These are phyloP conservation scores for Lamproptera curius DNA, from an alignment of 2,888 invertebrate species.

Conservation along the genomic window DNA sequence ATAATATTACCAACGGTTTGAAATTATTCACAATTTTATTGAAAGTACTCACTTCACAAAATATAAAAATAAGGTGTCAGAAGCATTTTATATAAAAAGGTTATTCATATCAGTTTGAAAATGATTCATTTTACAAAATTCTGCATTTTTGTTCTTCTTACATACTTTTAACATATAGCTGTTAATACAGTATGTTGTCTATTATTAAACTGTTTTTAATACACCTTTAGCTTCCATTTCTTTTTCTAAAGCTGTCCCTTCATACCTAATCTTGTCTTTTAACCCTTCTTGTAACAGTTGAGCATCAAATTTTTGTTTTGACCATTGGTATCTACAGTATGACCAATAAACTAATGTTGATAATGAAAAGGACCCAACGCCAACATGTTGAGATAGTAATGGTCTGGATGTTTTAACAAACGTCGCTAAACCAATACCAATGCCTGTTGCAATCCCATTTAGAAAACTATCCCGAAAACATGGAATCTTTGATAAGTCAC, in stretches of 20 bases:
- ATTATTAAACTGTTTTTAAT: conserved; percentile 45
- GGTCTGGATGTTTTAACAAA: conserved; percentile 87
- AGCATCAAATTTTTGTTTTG: conserved; percentile 81
- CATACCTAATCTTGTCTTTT: conserved; percentile 77
- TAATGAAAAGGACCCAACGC: conserved; percentile 81
- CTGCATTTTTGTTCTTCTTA: no score
- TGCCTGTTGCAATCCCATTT: conserved; percentile 84
- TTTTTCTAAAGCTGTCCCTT: conserved; percentile 79
- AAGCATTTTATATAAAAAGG: no score
- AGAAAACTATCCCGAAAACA: conserved; percentile 89
- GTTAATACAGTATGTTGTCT: no score
- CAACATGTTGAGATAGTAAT: conserved; percentile 80
- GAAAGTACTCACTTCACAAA: no score
- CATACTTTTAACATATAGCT: no score
- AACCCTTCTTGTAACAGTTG: conserved; percentile 79
- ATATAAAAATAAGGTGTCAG: no score
- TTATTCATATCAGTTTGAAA: no score
- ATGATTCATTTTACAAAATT: no score
- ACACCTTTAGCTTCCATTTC: conserved; percentile 63
- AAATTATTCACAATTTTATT: no score
- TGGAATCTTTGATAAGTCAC: conserved; percentile 85
- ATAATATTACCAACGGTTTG: no score
- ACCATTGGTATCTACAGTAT: conserved; percentile 83
- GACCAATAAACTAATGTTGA: conserved; percentile 84
- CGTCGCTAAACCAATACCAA: conserved; percentile 81